These are phyloP conservation scores for Pogonomyrmex barbatus DNA, from an alignment of 1,140 invertebrate species.

Conservation along the genomic window DNA sequence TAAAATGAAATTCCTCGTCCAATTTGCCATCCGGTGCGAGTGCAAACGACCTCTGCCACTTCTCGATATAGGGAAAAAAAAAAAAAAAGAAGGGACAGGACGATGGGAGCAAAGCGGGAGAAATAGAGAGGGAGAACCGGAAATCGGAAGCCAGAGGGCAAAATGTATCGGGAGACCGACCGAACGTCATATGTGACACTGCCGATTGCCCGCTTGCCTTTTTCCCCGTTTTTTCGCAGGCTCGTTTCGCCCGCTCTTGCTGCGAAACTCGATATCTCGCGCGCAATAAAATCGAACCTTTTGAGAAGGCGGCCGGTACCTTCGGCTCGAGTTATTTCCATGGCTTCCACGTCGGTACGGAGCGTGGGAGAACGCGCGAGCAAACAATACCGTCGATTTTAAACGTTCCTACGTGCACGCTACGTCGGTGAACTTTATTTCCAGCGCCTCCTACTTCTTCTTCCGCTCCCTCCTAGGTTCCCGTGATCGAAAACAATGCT, in stretches of 20 bases:
- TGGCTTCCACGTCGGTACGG: slow-evolving; percentile 21
- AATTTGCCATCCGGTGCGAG: slow-evolving; percentile 74
- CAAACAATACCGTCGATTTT: slow-evolving; percentile 48
- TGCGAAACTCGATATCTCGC: slow-evolving; percentile 65
- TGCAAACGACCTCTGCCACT: slow-evolving; percentile 54
- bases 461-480: slow-evolving; percentile 35
- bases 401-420: slow-evolving; percentile 36
- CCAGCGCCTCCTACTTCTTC: slow-evolving; percentile 21
- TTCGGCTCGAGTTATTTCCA: slow-evolving; percentile 55
- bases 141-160: slow-evolving; percentile 54
- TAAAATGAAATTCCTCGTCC: slow-evolving; percentile 79
- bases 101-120: slow-evolving; percentile 1
- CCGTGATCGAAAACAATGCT: slow-evolving; percentile 47
- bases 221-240: slow-evolving; percentile 37
- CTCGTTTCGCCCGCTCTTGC: slow-evolving; percentile 31
- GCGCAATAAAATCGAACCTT: slow-evolving; percentile 65
- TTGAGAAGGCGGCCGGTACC: slow-evolving; percentile 57
- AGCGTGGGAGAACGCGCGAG: slow-evolving; percentile 44
- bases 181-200: slow-evolving; percentile 60
- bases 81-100: slow-evolving; percentile 39
- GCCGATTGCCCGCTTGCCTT: slow-evolving; percentile 24
- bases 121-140: neutral
- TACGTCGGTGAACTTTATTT: slow-evolving; percentile 59
- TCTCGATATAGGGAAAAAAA: slow-evolving; percentile 53
- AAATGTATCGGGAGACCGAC: slow-evolving; percentile 54